Evolutionary conservation across 2,888 invertebrate genomes (phyloP).

Genomic region (Hirtodrosophila cameraria): DNA sequence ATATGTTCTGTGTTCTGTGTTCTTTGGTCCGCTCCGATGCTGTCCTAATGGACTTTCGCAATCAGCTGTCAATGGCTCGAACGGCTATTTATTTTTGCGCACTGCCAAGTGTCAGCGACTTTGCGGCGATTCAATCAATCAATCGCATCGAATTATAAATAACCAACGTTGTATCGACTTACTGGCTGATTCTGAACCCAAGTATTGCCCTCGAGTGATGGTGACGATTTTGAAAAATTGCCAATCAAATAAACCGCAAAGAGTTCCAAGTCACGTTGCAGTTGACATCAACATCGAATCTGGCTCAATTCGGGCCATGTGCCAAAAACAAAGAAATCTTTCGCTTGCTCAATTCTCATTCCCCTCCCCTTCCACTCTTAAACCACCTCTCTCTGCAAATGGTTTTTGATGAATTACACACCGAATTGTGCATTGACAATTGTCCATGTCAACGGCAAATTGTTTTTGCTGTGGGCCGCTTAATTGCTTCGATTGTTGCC

Average conservation of each 20-base stretch:
- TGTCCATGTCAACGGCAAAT: conserved; percentile 66
- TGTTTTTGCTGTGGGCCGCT: conserved; percentile 48
- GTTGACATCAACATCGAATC: conserved; percentile 57
- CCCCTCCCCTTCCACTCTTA: neutral
- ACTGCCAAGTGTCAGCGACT: conserved; percentile 78
- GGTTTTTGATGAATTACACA: conserved; percentile 69
- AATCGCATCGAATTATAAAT: conserved; percentile 76
- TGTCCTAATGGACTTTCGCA: conserved; percentile 77
- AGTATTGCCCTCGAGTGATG: conserved; percentile 12
- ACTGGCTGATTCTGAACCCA: conserved; percentile 41
- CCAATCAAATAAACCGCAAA: conserved; percentile 76
- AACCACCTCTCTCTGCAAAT: conserved; percentile 6
- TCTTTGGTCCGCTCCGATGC: neutral
- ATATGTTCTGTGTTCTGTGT: no score
- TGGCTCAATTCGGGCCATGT: conserved; percentile 41
- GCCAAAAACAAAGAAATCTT: conserved; percentile 65
- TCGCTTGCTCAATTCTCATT: conserved; percentile 11
- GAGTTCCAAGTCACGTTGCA: conserved; percentile 72
- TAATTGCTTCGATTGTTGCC: conserved; percentile 57
- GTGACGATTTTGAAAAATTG: conserved; percentile 78
- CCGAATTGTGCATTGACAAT: conserved; percentile 59
- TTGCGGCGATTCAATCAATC: conserved; percentile 75
- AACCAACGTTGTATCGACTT: conserved; percentile 53
- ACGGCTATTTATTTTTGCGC: conserved; percentile 77
- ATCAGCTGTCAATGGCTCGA: conserved; percentile 75